Percentiles rank a stretch among this genome's conserved stretches.
Conservation (phyloP, 1,140 invertebrate genomes). For the Cotesia chilonis region DNA sequence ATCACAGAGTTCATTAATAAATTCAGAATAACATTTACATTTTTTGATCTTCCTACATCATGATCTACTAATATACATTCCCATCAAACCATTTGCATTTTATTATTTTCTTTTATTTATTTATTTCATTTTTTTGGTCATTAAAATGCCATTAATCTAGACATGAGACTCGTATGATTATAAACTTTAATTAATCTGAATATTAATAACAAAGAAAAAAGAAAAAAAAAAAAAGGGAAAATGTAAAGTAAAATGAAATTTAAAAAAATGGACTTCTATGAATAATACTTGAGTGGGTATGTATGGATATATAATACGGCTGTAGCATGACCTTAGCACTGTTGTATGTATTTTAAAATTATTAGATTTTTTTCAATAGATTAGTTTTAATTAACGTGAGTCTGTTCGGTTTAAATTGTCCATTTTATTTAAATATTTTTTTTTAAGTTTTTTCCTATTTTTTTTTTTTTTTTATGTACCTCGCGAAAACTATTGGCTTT, state of each 20-base stretch:
- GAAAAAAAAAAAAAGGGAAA: too few species aligned
- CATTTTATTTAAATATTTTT: neutral
- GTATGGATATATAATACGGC: conserved; percentile 26
- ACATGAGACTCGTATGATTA: too few species aligned
- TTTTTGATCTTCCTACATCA: too few species aligned
- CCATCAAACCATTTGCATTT: too few species aligned
- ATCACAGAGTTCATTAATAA: neutral
- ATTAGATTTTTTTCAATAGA: neutral
- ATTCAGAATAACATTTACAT: too few species aligned
- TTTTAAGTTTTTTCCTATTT: conserved; percentile 27
- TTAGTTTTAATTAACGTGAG: conserved; percentile 42
- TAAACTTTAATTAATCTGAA: too few species aligned
- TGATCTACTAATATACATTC: too few species aligned
- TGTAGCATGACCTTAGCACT: conserved; percentile 48
- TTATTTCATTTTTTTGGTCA: too few species aligned
- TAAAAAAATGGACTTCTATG: conserved; percentile 18
- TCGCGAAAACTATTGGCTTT: conserved; percentile 5
- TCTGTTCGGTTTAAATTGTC: conserved; percentile 44
- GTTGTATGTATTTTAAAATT: conserved; percentile 49
- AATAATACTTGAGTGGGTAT: neutral
- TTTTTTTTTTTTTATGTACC: neutral
- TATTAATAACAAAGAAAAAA: too few species aligned
- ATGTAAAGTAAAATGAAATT: too few species aligned
- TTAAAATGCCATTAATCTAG: too few species aligned
- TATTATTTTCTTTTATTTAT: too few species aligned